Base-by-base conservation (phyloP, 2,888 invertebrate species). In the Venusia cambrica region DNA sequence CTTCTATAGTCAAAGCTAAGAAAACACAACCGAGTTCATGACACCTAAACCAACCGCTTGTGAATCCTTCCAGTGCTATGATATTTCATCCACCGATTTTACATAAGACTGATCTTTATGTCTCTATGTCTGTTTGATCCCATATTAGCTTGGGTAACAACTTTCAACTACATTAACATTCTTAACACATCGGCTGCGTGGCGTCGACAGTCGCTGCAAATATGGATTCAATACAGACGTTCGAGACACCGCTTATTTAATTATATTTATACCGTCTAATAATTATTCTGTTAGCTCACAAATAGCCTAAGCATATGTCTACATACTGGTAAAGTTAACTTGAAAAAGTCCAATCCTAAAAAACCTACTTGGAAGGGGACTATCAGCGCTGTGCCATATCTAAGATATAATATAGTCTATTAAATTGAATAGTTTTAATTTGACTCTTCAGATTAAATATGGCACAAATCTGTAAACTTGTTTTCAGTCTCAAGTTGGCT, bases 1-100 rank as follows among this genome's bases (percentile, higher is more conserved):
- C 87, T 39, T 77, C 75, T 59, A 68, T 74, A 54, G 55, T 68
- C 38, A 85, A 87, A 72, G 62, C 57, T 42, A 87, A 83, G 57
- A 83, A 81, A 65, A 71, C 70, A 38, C 84, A 81, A 63, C 72
- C 78, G 33, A 85, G 76, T 62, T 84, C 76, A 75, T 83, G 77
- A 84, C 77, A 71, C 51, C 51, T 49, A 18, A 30, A 46, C 21
- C 10, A 54, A 53, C 54, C 57, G 64, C 60, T 72, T 79, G 79
- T 84, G 79, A 81, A 83, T 81, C 72, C 78, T 84, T 84, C 81
- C 83, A 83, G 83, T 83, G 81, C 81, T 83, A 83, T 79, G 73
- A 73, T 57, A 61, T 60, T 63, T 61, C 64, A 62, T 70, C 73
- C 72, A 72, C 77, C 74, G 75, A 72, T 59, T 61, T 57, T 57